Evolutionary conservation across 2,797 vertebrate genomes (phyloP), one percentile per base, ranked within the genome.

Genomic region (Peromyscus melanophrys): DNA sequence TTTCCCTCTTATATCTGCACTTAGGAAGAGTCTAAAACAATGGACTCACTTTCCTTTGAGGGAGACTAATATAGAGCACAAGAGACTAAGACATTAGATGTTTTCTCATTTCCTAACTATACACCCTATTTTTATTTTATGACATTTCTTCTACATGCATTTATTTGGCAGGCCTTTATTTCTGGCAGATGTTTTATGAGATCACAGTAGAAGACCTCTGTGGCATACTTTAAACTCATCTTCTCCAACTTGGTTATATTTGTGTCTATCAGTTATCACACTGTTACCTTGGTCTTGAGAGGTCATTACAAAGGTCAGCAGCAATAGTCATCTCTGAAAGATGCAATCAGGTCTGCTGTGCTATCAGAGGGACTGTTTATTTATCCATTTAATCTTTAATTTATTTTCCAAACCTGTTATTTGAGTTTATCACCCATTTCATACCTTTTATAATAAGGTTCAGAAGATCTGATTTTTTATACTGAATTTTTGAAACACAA

Each of bases 311-410:
- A 95, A 97, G 93, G 82, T 97, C 96, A 93, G 29, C 55, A 94
- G 88, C 95, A 63, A 59, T 69, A 92, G 43, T 92, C 92, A 80
- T 95, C 83, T 86, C 85, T 85, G 80, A 92, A 87, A 96, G 96
- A 97, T 95, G 78, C 61, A 76, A 95, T 97, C 96, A 96, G n/a
- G 16, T 7, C 43, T 89, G 27, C 37, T 93, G 31, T 40, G 69
- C 57, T 57, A 94, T 94, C 34, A 80, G 52, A 19, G 37, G 52
- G 85, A 67, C 84, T 96, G 65, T 95, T 81, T 98, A 34, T 92
- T 97, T 98, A 96, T 93, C 97, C 91, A 90, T 81, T 97, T 97
- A 95, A 96, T 90, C 89, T 97, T 94, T 94, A 92, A 96, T 97
- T 96, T 97, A 95, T 96, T 98, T 97, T 96, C 82, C 76, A 92